These are phyloP conservation scores for Machimus rusticus DNA, from an alignment of 2,888 invertebrate genomes.

Conservation along the genomic window DNA sequence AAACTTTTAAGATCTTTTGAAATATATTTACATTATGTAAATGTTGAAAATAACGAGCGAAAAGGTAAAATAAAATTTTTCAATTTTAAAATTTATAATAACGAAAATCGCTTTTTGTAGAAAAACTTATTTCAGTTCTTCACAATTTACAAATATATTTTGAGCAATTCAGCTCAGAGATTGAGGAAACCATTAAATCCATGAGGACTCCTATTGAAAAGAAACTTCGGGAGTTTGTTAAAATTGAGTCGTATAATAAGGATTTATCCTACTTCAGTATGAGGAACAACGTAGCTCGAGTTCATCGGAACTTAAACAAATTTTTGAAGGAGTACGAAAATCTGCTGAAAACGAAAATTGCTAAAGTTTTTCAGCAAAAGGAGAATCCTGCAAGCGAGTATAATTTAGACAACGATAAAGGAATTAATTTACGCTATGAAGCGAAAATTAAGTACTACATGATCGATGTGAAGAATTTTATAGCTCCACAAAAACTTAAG, in stretches of 20 bases:
- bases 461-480: slow-evolving; percentile 59
- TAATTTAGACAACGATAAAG: slow-evolving; percentile 55
- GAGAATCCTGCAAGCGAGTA: slow-evolving; percentile 57
- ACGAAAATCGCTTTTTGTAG: slow-evolving; percentile 10
- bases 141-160: slow-evolving; percentile 89
- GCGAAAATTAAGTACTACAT: slow-evolving; percentile 55
- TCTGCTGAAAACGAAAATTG: slow-evolving; percentile 60
- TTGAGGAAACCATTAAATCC: slow-evolving; percentile 71
- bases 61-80: slow-evolving; percentile 60
- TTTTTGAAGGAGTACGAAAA: slow-evolving; percentile 86
- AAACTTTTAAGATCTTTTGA: slow-evolving; percentile 82
- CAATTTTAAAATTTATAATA: not conserved
- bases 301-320: slow-evolving; percentile 87
- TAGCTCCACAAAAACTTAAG: slow-evolving; percentile 54
- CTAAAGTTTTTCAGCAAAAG: slow-evolving; percentile 60
- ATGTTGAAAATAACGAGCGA: slow-evolving; percentile 50
- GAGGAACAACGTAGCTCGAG: slow-evolving; percentile 85
- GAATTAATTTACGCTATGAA: slow-evolving; percentile 58
- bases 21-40: slow-evolving; percentile 74
- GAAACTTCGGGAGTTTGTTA: slow-evolving; percentile 90
- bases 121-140: slow-evolving; percentile 69
- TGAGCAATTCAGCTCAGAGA: slow-evolving; percentile 74
- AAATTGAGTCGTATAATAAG: slow-evolving; percentile 93
- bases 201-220: slow-evolving; percentile 86
- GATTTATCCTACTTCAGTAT: slow-evolving; percentile 95